A percentile compares a stretch with the other conserved stretches of the same genome.
Evolutionary conservation across 1,140 invertebrate genomes (phyloP).

Genomic region (Trichogramma pretiosum): DNA sequence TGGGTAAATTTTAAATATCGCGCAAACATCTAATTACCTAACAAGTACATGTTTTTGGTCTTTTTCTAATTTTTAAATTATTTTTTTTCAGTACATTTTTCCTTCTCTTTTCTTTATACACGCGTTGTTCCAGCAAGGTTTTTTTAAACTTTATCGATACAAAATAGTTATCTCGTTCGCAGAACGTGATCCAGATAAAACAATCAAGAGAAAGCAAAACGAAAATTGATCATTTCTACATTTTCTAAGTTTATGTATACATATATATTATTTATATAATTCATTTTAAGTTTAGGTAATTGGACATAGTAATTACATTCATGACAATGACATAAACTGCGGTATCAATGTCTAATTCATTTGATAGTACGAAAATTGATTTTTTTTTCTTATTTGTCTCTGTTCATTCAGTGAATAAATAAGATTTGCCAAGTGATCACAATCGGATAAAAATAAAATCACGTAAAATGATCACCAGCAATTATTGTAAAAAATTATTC

Average conservation of each 20-base stretch:
- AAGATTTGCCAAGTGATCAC: slow-evolving; percentile 10
- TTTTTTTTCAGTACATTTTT: slow-evolving; percentile 10
- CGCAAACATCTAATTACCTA: slow-evolving; percentile 32
- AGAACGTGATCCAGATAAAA: slow-evolving; percentile 11
- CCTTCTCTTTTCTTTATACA: slow-evolving; percentile 13
- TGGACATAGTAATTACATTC: slow-evolving; percentile 28
- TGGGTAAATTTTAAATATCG: slow-evolving; percentile 25
- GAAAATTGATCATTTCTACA: slow-evolving; percentile 13
- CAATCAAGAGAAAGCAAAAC: slow-evolving; percentile 12
- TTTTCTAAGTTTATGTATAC: slow-evolving; percentile 14
- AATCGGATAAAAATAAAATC: slow-evolving; percentile 14
- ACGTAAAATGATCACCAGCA: slow-evolving; percentile 2
- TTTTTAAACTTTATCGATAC: neutral
- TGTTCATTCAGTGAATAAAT: slow-evolving; percentile 8
- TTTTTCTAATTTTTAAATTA: slow-evolving; percentile 10
- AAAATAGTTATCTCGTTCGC: slow-evolving; percentile 3
- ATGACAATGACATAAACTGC: slow-evolving; percentile 27
- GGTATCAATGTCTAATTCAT: slow-evolving; percentile 26
- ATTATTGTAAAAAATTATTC: slow-evolving; percentile 4
- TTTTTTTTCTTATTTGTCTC: too few species aligned
- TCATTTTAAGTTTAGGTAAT: too few species aligned
- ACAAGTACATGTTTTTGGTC: slow-evolving; percentile 8
- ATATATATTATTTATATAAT: too few species aligned
- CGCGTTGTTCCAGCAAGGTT: slow-evolving; percentile 7
- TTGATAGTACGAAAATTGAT: slow-evolving; percentile 4